Conservation (phyloP, 2,113 vertebrate genomes). For the Potamarius usumacintae region DNA sequence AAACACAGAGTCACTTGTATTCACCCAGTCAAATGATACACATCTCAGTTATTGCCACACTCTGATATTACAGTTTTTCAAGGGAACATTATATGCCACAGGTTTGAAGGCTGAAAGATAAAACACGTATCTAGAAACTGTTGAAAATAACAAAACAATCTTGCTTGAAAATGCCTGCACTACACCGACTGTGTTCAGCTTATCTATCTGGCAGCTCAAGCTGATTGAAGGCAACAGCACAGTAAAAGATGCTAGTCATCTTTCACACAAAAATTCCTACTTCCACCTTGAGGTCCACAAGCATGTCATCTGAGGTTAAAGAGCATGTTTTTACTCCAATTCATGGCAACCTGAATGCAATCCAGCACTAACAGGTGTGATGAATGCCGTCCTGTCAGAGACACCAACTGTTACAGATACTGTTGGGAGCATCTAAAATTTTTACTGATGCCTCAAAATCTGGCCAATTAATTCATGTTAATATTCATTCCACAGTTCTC, state of each 20-base stretch:
- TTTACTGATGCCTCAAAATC: conserved; percentile 50
- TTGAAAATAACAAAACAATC: too few relatives aligned
- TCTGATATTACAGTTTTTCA: neutral
- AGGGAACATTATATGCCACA: neutral
- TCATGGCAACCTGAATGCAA: conserved; percentile 40
- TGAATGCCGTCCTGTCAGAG: conserved; percentile 54
- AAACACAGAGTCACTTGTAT: neutral
- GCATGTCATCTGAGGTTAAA: conserved; percentile 17
- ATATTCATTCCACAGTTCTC: conserved; percentile 27
- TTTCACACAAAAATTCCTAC: conserved; percentile 31
- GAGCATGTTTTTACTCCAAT: conserved; percentile 15
- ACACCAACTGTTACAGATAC: conserved; percentile 54
- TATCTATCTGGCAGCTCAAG: neutral
- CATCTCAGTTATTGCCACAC: neutral
- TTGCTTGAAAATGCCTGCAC: neutral
- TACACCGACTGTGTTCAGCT: neutral
- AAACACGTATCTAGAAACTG: neutral
- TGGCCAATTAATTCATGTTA: conserved; percentile 41
- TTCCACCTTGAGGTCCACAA: conserved; percentile 28
- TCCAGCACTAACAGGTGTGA: conserved; percentile 53
- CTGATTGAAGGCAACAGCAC: neutral
- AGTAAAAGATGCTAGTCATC: conserved; percentile 26
- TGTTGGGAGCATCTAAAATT: conserved; percentile 40
- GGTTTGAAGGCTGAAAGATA: neutral
- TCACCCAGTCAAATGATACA: neutral